These are phyloP conservation scores for Gasterosteus aculeatus DNA, from an alignment of 2,113 vertebrate species.

Conservation along the genomic window DNA sequence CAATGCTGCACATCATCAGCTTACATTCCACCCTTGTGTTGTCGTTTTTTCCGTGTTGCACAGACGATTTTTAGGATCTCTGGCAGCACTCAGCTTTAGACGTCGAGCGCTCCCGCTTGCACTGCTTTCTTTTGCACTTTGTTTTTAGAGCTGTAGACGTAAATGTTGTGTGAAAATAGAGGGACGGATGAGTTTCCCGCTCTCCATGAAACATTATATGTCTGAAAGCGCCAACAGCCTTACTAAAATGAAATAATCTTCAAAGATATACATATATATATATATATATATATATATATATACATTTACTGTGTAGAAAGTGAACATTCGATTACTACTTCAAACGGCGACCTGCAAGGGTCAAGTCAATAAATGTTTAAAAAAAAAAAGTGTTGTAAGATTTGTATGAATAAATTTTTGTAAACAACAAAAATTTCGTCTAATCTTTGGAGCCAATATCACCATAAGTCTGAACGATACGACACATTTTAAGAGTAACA, in stretches of 20 bases:
- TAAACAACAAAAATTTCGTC: constrained; percentile 94
- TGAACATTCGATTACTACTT: constrained; percentile 81
- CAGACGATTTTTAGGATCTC: constrained; percentile 80
- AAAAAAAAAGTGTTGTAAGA: constrained; percentile 92
- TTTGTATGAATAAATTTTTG: constrained; percentile 99
- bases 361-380: constrained; percentile 93
- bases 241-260: constrained; percentile 88
- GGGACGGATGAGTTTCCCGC: constrained; percentile 84
- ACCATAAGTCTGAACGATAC: constrained; percentile 36
- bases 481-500: constrained; percentile 24
- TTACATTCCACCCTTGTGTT: constrained; percentile 86
- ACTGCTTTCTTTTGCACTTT: constrained; percentile 69
- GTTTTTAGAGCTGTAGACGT: constrained; percentile 81
- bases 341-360: constrained; percentile 89
- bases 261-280: constrained; percentile 79
- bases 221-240: constrained; percentile 93
- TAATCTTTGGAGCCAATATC: constrained; percentile 88
- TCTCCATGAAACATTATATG: constrained; percentile 86
- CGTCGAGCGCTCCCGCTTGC: constrained; percentile 73
- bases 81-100: constrained; percentile 80
- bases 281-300: constrained; percentile 48
- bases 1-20: constrained; percentile 99
- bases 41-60: constrained; percentile 81
- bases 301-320: constrained; percentile 91
- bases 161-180: constrained; percentile 84